A percentile compares a stretch with the other conserved stretches of the same genome.
Conservation (phyloP, 2,113 vertebrate genomes). For the Saguinus imperator region DNA sequence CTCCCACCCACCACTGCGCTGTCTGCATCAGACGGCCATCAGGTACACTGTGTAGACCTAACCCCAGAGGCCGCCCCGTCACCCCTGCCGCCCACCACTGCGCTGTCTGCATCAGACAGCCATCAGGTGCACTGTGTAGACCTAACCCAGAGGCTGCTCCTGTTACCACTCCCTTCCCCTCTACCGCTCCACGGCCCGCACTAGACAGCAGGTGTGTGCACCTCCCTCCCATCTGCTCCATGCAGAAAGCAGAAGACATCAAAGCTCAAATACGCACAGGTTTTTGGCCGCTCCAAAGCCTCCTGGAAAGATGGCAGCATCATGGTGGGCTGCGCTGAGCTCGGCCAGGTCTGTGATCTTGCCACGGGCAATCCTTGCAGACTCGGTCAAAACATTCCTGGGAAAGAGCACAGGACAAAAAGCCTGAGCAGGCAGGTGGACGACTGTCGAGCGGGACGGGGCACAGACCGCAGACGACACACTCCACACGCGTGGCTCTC, state of each 20-base stretch:
- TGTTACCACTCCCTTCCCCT: fast-evolving
- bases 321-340: constrained; percentile 86
- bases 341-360: constrained; percentile 89
- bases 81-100: too few species aligned
- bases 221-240: fast-evolving
- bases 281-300: constrained; percentile 98
- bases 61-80: too few species aligned
- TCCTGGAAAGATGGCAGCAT: constrained; percentile 94
- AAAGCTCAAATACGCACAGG: constrained; percentile 81
- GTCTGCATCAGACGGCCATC: too few species aligned
- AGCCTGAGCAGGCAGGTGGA: fast-evolving
- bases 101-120: too few species aligned
- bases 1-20: too few species aligned
- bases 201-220: too few species aligned
- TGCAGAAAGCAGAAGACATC: background rate
- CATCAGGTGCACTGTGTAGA: fast-evolving
- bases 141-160: fast-evolving
- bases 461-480: background rate
- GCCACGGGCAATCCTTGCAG: constrained; percentile 95
- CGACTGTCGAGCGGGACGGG: fast-evolving
- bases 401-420: background rate
- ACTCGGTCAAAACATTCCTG: constrained; percentile 94
- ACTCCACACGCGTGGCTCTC: background rate
- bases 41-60: fast-evolving
- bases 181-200: fast-evolving